Conservation (phyloP, 2,797 vertebrate genomes). For the Parambassis ranga region DNA sequence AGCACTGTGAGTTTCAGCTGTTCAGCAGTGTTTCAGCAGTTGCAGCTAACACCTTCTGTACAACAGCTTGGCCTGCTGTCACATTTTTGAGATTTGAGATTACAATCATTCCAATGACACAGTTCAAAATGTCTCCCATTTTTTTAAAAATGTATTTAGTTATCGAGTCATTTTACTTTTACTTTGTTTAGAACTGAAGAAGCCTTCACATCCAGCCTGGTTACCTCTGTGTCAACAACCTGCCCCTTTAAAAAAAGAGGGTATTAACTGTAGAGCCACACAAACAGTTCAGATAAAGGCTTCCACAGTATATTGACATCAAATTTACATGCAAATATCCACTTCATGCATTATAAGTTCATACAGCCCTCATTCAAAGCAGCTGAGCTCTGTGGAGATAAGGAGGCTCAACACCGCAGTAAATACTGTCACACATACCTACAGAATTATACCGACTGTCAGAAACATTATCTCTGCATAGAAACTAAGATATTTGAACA, state of each 20-base stretch:
- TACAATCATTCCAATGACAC: no score
- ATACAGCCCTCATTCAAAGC: slow-evolving; percentile 42
- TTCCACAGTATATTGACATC: not conserved
- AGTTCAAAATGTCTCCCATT: no score
- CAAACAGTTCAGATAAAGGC: slow-evolving; percentile 7
- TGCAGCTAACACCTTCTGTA: slow-evolving; percentile 1
- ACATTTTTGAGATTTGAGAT: slow-evolving; percentile 43
- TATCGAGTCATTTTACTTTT: no score
- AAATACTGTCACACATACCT: not conserved
- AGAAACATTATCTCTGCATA: not conserved
- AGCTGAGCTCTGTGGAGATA: slow-evolving; percentile 35
- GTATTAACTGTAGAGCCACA: not conserved
- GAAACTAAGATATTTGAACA: not conserved
- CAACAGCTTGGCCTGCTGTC: not conserved
- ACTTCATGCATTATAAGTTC: not conserved
- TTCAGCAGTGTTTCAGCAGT: no score
- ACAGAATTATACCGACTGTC: not conserved
- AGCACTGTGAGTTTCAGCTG: not conserved
- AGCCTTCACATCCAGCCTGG: no score
- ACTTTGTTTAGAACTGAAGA: no score
- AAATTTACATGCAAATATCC: slow-evolving; percentile 47
- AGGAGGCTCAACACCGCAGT: not conserved
- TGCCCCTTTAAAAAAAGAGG: not conserved
- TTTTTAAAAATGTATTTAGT: no score
- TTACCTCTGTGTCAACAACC: no score